Base-by-base conservation (phyloP, 2,888 invertebrate species). In the Rhyacophila evoluta region DNA sequence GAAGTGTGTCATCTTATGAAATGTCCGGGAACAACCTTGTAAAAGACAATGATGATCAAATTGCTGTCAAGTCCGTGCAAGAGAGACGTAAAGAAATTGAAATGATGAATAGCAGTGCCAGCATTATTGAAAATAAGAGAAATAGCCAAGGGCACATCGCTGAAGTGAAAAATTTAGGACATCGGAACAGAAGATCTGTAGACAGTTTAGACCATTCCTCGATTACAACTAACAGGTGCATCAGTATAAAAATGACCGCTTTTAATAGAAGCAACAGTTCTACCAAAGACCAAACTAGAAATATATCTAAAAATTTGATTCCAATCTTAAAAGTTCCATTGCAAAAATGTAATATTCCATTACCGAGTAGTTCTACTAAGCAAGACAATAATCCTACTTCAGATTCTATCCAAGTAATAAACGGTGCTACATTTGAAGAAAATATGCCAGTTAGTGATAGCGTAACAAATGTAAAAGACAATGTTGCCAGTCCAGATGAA, bases 31-130 rank as follows among this genome's bases (percentile, higher is more conserved):
- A 33, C 10, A 55, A 19, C 84, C 86, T 8, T 81, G 84, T 25
- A 71, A 82, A 71, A 72, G 68, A 78, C 10, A 69, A 19, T 4
- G 12, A 74, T 11, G 78, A 80, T 1, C 69, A 74, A n/a, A 25
- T 73, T 6, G 6, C 70, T 5, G 74, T 78, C 4, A 89, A 89
- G 84, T 87, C 89, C 0, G 90, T 89, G 0, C 83, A 88, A 79
- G 89, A 90, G 84, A 86, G 89, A 78, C 84, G 88, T 83, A 87
- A 89, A 86, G 90, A 89, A 83, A 87, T 89, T 8, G 89, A 89
- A 83, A 85, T 86, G 76, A 84, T 89, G 85, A 39, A 75, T 5
- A 39, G n/a, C 6, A 29, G 36, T 37, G 29, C 28, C 2, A 36
- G 5, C 6, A 67, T 72, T 12, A 36, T 72, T 37, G 67, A 78